phyloP scores from a whole-genome alignment of 2,113 vertebrate genomes.

The Microtus oregoni region DNA sequence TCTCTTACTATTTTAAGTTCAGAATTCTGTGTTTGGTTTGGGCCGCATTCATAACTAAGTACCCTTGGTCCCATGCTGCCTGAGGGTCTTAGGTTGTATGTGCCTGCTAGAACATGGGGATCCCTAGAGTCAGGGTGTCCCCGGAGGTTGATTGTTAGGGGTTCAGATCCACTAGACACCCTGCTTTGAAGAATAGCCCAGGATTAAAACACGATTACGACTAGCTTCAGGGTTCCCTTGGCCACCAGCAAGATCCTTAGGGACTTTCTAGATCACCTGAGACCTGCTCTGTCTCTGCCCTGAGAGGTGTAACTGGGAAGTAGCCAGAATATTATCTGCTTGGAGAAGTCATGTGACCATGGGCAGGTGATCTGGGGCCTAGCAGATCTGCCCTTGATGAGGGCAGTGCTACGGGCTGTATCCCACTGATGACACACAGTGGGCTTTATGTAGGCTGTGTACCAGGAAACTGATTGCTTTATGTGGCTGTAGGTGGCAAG shows the following conservation, averaged over 20 bases:
- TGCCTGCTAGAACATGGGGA: rapidly evolving
- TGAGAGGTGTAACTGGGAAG: not conserved
- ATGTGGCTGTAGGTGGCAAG: not conserved
- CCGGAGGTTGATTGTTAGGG: not conserved
- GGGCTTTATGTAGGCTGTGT: not conserved
- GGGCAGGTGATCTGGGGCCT: not conserved
- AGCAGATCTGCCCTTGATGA: not conserved
- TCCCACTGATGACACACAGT: not conserved
- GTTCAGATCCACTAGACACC: not conserved
- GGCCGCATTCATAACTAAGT: not conserved
- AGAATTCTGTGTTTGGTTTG: not conserved
- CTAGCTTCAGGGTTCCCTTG: not conserved
- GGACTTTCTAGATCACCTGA: not conserved
- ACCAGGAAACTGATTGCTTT: not conserved
- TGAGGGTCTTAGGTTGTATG: not conserved
- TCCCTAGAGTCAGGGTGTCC: not conserved
- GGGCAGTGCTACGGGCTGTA: rapidly evolving
- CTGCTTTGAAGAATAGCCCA: not conserved
- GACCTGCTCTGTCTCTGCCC: not conserved
- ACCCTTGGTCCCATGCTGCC: not conserved
- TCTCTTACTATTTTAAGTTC: not conserved
- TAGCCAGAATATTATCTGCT: not conserved
- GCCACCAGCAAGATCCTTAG: not conserved
- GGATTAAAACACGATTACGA: rapidly evolving
- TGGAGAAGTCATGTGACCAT: not conserved